Evolutionary conservation across 2,797 vertebrate genomes (phyloP).

Genomic region (Neoniphon sammara): DNA sequence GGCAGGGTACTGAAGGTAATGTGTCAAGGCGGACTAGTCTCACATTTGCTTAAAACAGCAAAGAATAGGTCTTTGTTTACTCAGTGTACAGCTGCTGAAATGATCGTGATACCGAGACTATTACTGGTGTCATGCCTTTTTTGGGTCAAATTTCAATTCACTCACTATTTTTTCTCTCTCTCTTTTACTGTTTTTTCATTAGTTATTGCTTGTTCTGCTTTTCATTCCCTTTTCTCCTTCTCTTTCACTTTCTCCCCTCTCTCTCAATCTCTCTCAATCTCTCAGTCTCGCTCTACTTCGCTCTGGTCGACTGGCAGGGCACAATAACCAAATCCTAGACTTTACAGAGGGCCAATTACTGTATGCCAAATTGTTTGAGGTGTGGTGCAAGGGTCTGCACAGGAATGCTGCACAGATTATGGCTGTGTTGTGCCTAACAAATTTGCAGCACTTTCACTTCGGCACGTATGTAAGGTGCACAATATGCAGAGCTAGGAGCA

Average conservation of each 20-base stretch:
- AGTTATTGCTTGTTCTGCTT: too few relatives aligned
- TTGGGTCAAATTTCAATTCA: background rate
- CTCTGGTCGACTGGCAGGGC: background rate
- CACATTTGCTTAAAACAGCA: background rate
- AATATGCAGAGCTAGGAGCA: background rate
- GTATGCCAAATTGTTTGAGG: conserved; percentile 28
- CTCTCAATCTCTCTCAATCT: too few relatives aligned
- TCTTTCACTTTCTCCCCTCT: background rate
- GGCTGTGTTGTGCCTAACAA: conserved; percentile 9
- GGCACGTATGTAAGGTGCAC: background rate
- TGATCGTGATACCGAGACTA: background rate
- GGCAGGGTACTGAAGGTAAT: background rate
- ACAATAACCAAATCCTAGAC: conserved; percentile 1
- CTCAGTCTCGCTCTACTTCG: background rate
- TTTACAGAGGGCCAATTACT: conserved; percentile 11
- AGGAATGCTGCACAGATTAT: conserved; percentile 36
- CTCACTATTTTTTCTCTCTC: background rate
- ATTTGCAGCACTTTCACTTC: background rate
- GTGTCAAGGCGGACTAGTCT: background rate
- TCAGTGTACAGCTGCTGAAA: background rate
- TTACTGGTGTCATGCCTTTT: background rate
- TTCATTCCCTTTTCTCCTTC: too few relatives aligned
- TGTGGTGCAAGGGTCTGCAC: conserved; percentile 15
- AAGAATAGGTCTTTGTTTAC: background rate
- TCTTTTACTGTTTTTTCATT: background rate